Percentiles rank a stretch among this genome's conserved stretches.
Evolutionary conservation across 2,888 invertebrate species (phyloP).

Genomic region (Sturmia bella): DNA sequence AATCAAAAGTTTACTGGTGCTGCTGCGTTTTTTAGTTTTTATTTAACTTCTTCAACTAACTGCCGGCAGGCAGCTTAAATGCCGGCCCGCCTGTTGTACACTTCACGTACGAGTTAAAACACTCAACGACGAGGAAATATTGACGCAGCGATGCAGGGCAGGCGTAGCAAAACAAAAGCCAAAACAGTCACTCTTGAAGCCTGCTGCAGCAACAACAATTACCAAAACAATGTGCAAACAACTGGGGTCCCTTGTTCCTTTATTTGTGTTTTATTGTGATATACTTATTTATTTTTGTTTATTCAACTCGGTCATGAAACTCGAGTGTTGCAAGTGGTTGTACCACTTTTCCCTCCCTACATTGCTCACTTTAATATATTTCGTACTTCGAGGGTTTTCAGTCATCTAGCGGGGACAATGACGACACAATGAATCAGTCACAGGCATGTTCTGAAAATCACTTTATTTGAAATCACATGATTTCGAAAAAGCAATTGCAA

Average conservation of each 20-base stretch:
- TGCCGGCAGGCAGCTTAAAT: slow-evolving; percentile 2
- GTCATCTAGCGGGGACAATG: too few species aligned
- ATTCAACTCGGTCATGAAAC: slow-evolving; percentile 66
- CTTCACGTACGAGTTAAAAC: slow-evolving; percentile 45
- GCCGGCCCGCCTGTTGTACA: slow-evolving; percentile 20
- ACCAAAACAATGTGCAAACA: slow-evolving; percentile 22
- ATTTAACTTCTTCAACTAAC: slow-evolving; percentile 32
- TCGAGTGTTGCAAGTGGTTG: slow-evolving; percentile 54
- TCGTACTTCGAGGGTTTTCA: too few species aligned
- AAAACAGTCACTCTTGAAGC: slow-evolving; percentile 50
- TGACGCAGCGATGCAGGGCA: slow-evolving; percentile 21
- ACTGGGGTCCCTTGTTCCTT: slow-evolving; percentile 25
- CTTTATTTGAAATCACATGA: too few species aligned
- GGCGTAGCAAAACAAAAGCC: slow-evolving; percentile 55
- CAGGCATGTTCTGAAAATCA: too few species aligned
- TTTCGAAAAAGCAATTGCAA: too few species aligned
- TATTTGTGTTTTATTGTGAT: slow-evolving; percentile 44
- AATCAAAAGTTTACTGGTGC: slow-evolving; percentile 46
- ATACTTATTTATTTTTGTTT: too few species aligned
- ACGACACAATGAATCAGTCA: too few species aligned
- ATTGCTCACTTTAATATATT: slow-evolving; percentile 4
- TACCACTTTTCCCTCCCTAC: slow-evolving; percentile 12
- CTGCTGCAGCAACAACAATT: slow-evolving; percentile 37
- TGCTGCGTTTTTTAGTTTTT: slow-evolving; percentile 9
- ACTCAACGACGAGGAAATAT: slow-evolving; percentile 14